These are phyloP conservation scores for Lasioglossum zephyrum DNA, from an alignment of 2,888 invertebrate genomes.

Conservation along the genomic window DNA sequence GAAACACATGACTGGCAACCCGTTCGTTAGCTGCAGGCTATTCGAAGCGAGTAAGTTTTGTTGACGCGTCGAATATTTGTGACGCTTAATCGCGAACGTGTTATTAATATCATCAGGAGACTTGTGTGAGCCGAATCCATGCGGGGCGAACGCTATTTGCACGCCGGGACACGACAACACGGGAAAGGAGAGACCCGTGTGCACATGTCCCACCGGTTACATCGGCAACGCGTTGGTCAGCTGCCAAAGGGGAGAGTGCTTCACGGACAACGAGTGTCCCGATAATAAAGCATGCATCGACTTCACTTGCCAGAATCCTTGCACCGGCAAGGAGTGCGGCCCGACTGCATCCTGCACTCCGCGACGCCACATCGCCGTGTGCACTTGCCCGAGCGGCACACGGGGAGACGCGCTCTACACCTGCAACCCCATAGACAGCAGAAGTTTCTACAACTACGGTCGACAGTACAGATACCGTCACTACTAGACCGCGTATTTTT, in stretches of 20 bases:
- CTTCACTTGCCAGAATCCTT: conserved; percentile 89
- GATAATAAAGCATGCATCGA: conserved; percentile 92
- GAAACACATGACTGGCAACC: conserved; percentile 94
- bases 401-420: conserved; percentile 86
- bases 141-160: conserved; percentile 91
- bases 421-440: conserved; percentile 83
- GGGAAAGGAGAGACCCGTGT: conserved; percentile 93
- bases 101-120: conserved; percentile 86
- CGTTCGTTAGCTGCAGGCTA: conserved; percentile 92
- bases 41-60: conserved; percentile 89
- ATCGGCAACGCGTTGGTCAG: conserved; percentile 90
- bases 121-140: conserved; percentile 94
- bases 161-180: conserved; percentile 93
- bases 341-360: conserved; percentile 91
- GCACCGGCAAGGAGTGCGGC: conserved; percentile 90
- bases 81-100: neutral
- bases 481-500: conserved; percentile 2
- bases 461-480: conserved; percentile 52
- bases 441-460: conserved; percentile 52
- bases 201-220: conserved; percentile 92
- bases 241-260: conserved; percentile 92
- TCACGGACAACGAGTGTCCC: conserved; percentile 90
- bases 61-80: neutral
- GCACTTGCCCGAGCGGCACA: conserved; percentile 91
- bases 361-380: conserved; percentile 92